Evolutionary conservation across 2,888 invertebrate species (phyloP).

Genomic region (Bibio marci): DNA sequence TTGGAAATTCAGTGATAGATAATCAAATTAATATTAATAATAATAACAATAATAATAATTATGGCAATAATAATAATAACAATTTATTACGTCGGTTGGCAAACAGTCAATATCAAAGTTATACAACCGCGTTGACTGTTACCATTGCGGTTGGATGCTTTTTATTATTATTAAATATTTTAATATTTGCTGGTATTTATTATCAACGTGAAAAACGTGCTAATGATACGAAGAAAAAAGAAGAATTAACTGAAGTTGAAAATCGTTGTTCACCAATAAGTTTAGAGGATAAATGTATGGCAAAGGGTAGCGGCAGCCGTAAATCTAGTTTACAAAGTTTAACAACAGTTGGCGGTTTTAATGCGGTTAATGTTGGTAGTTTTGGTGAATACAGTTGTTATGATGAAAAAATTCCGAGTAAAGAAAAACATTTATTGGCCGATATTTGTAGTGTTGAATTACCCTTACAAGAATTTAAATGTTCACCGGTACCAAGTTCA

Average conservation of each 20-base stretch:
- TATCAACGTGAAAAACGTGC: constrained; percentile 56
- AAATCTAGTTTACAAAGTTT: constrained; percentile 37
- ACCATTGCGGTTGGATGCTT: constrained; percentile 78
- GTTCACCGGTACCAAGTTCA: constrained; percentile 32
- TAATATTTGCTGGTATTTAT: constrained; percentile 79
- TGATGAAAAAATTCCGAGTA: constrained; percentile 37
- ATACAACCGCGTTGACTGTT: constrained; percentile 74
- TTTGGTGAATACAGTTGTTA: constrained; percentile 51
- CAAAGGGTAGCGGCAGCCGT: constrained; percentile 23
- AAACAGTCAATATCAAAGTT: constrained; percentile 68
- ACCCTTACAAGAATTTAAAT: constrained; percentile 42
- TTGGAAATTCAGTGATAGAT: constrained; percentile 14
- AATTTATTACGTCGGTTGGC: constrained; percentile 58
- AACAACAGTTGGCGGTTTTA: constrained; percentile 1
- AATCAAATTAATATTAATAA: no score
- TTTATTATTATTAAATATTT: constrained; percentile 58
- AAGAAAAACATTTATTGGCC: constrained; percentile 38
- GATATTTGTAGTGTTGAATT: constrained; percentile 43
- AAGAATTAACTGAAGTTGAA: constrained; percentile 56
- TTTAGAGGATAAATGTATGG: constrained; percentile 16
- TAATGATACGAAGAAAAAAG: constrained; percentile 54
- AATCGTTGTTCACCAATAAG: constrained; percentile 35
- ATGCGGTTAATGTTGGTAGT: constrained; percentile 16
- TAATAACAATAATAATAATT: no score
- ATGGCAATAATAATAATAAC: constrained; percentile 45